These are phyloP conservation scores for Rhinichthys osculus DNA, from an alignment of 2,797 vertebrate genomes.

Conservation along the genomic window DNA sequence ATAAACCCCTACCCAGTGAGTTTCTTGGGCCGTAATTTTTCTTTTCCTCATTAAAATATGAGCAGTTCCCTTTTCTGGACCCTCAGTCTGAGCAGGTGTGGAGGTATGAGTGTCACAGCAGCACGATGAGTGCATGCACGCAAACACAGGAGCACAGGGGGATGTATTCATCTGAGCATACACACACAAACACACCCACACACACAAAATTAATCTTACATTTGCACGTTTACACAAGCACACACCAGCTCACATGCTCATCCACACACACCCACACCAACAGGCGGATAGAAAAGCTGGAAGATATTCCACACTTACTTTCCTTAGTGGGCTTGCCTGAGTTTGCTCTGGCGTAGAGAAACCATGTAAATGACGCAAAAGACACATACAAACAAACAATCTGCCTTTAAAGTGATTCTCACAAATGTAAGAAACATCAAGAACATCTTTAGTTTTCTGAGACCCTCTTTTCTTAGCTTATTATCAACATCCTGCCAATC, in stretches of 20 bases:
- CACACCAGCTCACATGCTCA: slow-evolving; percentile 60
- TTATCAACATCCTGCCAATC: background rate
- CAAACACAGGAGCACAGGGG: slow-evolving; percentile 80
- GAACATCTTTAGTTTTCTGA: slow-evolving; percentile 5
- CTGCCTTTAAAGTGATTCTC: slow-evolving; percentile 66
- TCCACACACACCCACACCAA: slow-evolving; percentile 60
- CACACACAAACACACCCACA: background rate
- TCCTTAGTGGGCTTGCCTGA: slow-evolving; percentile 96
- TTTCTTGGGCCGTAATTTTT: background rate
- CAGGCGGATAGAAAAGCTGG: slow-evolving; percentile 65
- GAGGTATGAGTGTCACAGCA: slow-evolving; percentile 72
- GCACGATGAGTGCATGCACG: slow-evolving; percentile 84
- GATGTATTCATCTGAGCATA: slow-evolving; percentile 28
- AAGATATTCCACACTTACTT: slow-evolving; percentile 92
- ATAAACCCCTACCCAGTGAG: background rate
- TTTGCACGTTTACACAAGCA: background rate
- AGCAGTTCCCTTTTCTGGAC: background rate
- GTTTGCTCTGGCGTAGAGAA: slow-evolving; percentile 97
- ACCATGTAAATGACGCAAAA: slow-evolving; percentile 80
- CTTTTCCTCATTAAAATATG: background rate
- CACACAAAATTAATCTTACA: background rate
- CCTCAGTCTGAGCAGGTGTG: slow-evolving; percentile 63
- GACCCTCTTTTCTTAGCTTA: background rate
- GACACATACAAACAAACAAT: slow-evolving; percentile 72
- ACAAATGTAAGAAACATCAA: slow-evolving; percentile 38